These are phyloP conservation scores for Spermophilus dauricus DNA, from an alignment of 2,113 vertebrate species.

Conservation along the genomic window DNA sequence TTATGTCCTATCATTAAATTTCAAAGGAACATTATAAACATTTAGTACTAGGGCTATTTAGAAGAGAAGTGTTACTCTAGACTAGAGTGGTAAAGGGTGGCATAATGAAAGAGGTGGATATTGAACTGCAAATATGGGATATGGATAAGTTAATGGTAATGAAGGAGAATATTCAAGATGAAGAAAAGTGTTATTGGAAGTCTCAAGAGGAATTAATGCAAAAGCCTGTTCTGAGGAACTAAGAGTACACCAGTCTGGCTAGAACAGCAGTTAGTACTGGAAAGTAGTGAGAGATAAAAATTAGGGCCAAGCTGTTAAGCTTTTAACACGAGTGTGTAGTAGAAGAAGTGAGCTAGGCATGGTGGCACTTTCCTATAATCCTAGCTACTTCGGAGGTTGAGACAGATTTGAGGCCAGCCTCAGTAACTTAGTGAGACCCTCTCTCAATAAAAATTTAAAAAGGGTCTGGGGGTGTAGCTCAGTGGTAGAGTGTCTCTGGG, in stretches of 20 bases:
- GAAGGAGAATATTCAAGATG: neutral
- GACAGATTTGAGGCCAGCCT: too few species aligned
- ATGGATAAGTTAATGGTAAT: neutral
- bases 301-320: neutral
- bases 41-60: neutral
- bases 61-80: neutral
- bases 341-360: neutral
- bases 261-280: neutral
- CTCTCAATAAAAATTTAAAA: too few species aligned
- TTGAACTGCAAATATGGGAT: neutral
- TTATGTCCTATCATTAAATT: conserved; percentile 13
- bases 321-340: neutral
- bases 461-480: too few species aligned
- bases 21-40: neutral
- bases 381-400: too few species aligned
- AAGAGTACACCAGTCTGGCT: neutral
- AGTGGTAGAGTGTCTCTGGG: too few species aligned
- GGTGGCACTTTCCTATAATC: too few species aligned
- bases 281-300: neutral
- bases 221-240: neutral
- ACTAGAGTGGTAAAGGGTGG: neutral
- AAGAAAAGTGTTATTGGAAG: neutral
- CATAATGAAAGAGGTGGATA: neutral
- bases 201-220: conserved; percentile 9
- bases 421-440: too few species aligned